These are phyloP conservation scores for Turnix velox DNA, from an alignment of 2,113 vertebrate genomes.

Conservation along the genomic window DNA sequence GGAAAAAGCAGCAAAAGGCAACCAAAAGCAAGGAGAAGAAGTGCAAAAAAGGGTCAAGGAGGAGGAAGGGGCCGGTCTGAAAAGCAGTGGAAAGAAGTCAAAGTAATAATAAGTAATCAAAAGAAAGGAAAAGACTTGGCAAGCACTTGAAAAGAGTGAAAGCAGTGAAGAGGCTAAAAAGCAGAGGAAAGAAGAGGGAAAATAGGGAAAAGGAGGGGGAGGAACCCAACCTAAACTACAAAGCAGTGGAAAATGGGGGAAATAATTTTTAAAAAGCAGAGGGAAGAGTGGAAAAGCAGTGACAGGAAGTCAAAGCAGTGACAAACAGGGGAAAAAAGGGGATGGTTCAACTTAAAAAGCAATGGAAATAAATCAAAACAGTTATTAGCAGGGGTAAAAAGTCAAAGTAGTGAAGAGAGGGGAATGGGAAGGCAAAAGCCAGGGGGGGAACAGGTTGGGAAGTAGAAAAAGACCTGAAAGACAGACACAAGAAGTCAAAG, in stretches of 20 bases:
- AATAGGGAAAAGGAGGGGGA: background rate
- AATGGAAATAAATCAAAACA: background rate
- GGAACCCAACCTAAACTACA: background rate
- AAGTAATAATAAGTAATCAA: background rate
- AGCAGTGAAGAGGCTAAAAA: background rate
- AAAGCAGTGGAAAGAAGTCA: background rate
- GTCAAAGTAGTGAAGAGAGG: background rate
- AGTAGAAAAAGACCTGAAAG: background rate
- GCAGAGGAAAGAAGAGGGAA: background rate
- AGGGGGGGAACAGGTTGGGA: accelerated
- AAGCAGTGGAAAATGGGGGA: background rate
- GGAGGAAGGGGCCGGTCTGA: background rate
- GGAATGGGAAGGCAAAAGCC: background rate
- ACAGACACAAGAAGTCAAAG: background rate
- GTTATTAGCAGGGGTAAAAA: background rate
- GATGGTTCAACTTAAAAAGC: background rate
- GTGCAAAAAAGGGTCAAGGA: background rate
- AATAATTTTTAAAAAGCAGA: background rate
- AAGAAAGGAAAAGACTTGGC: background rate
- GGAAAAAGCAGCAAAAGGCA: background rate
- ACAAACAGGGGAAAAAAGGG: background rate
- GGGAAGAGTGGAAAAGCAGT: background rate
- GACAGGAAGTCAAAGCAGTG: background rate
- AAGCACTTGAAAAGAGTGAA: background rate
- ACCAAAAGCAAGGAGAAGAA: background rate